A percentile compares a stretch with the other conserved stretches of the same genome.
Evolutionary conservation across 2,888 invertebrate species (phyloP).

Genomic region (Spodoptera picta): DNA sequence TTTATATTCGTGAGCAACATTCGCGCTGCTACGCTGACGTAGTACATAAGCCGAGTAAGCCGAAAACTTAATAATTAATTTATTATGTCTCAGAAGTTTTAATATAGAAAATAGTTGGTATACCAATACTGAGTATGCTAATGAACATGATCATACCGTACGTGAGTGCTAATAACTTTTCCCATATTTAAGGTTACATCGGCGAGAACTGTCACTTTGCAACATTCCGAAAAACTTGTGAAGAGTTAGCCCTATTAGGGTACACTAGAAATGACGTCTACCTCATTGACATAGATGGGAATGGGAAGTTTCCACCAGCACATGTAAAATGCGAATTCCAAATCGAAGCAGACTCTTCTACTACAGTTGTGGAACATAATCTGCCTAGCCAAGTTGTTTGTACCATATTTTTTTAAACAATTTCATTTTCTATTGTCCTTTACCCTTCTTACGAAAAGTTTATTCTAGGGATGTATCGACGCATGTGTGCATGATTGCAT

Average conservation of each 20-base stretch:
- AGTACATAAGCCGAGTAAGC: too few relatives aligned
- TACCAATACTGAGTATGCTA: too few relatives aligned
- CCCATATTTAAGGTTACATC: conserved; percentile 90
- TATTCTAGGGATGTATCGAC: not conserved
- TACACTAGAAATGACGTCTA: conserved; percentile 97
- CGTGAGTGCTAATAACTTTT: not conserved
- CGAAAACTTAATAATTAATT: too few relatives aligned
- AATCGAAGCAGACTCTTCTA: conserved; percentile 95
- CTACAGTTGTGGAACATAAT: conserved; percentile 96
- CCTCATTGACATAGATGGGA: conserved; percentile 97
- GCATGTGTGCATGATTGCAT: conserved; percentile 25
- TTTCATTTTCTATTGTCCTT: not conserved
- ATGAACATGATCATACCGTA: too few relatives aligned
- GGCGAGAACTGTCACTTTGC: conserved; percentile 98
- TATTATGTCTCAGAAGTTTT: too few relatives aligned
- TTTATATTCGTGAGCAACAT: too few relatives aligned
- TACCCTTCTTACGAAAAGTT: not conserved
- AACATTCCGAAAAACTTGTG: conserved; percentile 96
- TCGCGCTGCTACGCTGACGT: too few relatives aligned
- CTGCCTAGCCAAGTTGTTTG: conserved; percentile 94
- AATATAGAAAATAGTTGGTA: too few relatives aligned
- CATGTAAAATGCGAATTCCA: conserved; percentile 98
- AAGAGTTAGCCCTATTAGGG: conserved; percentile 96
- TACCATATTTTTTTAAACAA: conserved; percentile 23
- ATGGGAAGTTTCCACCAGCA: conserved; percentile 96